These are phyloP conservation scores for Zophobas morio DNA, from an alignment of 1,140 invertebrate genomes.

Conservation along the genomic window DNA sequence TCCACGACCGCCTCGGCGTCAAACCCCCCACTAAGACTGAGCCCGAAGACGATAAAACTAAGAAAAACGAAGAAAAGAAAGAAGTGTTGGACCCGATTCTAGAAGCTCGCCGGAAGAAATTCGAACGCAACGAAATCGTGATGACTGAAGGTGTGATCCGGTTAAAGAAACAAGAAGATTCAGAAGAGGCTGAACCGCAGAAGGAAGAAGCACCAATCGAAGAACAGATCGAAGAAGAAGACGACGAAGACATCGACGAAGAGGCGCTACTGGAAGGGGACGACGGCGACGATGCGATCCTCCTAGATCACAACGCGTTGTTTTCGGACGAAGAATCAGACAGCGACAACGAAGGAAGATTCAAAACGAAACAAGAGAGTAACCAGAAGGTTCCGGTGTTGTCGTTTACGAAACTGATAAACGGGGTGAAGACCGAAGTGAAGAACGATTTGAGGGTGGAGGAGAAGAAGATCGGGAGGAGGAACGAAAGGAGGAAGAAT, in stretches of 20 bases:
- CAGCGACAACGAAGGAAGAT: conserved; percentile 64
- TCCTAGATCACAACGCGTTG: conserved; percentile 60
- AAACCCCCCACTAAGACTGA: conserved; percentile 45
- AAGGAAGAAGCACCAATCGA: conserved; percentile 47
- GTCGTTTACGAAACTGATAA: conserved; percentile 57
- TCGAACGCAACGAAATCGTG: conserved; percentile 62
- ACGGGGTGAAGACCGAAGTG: conserved; percentile 51
- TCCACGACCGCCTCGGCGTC: conserved; percentile 54
- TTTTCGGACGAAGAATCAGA: conserved; percentile 65
- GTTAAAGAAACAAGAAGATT: conserved; percentile 53
- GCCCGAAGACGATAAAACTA: conserved; percentile 46
- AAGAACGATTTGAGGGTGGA: conserved; percentile 33
- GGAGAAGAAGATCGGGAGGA: not conserved
- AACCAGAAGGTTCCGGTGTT: conserved; percentile 48
- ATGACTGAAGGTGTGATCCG: conserved; percentile 64
- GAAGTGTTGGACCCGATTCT: conserved; percentile 62
- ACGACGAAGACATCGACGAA: conserved; percentile 54
- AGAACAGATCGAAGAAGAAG: conserved; percentile 12
- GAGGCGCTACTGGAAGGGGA: conserved; percentile 56
- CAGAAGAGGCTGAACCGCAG: conserved; percentile 23
- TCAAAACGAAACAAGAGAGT: conserved; percentile 59
- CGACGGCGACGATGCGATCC: conserved; percentile 52
- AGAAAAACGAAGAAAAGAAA: conserved; percentile 53
- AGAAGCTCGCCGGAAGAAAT: conserved; percentile 64
- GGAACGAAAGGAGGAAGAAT: not conserved